Percentiles rank a stretch among this genome's conserved stretches.
phyloP scores from a whole-genome alignment of 2,888 invertebrate genomes.

The Frankliniella intonsa region DNA sequence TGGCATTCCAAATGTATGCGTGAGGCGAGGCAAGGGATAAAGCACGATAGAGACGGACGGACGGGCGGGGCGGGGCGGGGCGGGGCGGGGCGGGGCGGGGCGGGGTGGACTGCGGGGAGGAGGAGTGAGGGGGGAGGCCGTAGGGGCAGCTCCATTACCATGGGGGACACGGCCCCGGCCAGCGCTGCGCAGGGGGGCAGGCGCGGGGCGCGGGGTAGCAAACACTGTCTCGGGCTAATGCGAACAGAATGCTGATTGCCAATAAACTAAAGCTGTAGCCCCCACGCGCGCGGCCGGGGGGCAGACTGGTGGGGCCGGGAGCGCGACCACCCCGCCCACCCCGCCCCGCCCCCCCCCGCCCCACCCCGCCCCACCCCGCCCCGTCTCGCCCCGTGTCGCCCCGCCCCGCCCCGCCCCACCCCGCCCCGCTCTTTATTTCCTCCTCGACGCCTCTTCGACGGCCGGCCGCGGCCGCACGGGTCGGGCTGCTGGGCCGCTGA shows the following conservation, averaged over 20 bases:
- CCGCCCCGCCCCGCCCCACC: not conserved
- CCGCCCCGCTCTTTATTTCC: not conserved
- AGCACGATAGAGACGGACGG: not conserved
- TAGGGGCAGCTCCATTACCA: not conserved
- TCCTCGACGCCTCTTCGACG: not conserved
- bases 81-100: not conserved
- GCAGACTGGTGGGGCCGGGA: not conserved
- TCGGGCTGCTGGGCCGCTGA: not conserved
- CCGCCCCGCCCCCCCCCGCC: not conserved
- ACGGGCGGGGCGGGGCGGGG: not conserved
- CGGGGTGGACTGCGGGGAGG: too few species aligned
- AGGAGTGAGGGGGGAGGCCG: not conserved
- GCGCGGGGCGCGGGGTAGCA: not conserved
- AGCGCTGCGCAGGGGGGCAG: not conserved
- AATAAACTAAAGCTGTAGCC: slow-evolving; percentile 13
- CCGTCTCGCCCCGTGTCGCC: not conserved
- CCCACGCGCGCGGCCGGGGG: not conserved
- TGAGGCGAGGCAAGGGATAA: not conserved
- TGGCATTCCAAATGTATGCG: too few species aligned
- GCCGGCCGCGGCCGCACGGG: not conserved
- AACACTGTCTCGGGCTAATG: slow-evolving; percentile 8
- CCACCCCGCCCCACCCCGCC: not conserved
- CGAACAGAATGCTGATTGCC: slow-evolving; percentile 26
- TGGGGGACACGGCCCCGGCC: not conserved
- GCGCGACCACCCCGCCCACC: not conserved